Percentiles rank a stretch among this genome's conserved stretches.
These are phyloP conservation scores for Hyla sarda DNA, from an alignment of 2,113 vertebrate species.

Conservation along the genomic window DNA sequence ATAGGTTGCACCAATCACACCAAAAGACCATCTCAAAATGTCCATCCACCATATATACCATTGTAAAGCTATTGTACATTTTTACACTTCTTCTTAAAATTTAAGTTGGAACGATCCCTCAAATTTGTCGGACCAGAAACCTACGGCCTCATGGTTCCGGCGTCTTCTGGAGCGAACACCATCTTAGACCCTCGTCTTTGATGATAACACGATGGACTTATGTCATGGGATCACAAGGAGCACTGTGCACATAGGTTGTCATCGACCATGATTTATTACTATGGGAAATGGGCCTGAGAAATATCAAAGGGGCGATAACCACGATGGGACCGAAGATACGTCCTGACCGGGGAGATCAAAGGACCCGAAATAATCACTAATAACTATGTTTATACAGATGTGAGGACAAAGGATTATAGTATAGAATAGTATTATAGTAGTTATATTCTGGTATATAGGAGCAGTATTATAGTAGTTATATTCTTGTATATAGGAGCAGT, in stretches of 20 bases:
- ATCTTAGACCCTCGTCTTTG: neutral
- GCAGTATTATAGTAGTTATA: neutral
- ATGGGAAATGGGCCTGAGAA: constrained; percentile 25
- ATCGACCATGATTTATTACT: constrained; percentile 31
- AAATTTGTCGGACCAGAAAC: neutral
- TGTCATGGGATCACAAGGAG: constrained; percentile 15
- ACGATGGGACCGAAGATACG: neutral
- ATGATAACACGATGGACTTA: constrained; percentile 23
- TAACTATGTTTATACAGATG: constrained; percentile 49
- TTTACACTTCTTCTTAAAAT: neutral
- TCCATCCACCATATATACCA: neutral
- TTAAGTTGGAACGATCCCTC: neutral
- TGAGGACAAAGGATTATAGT: too few relatives aligned
- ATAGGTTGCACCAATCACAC: neutral
- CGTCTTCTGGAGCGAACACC: neutral
- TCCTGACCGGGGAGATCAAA: constrained; percentile 19
- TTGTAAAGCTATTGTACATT: neutral
- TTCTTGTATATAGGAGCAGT: neutral
- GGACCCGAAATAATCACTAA: neutral
- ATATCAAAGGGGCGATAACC: constrained; percentile 27
- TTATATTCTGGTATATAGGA: neutral
- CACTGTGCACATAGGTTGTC: neutral
- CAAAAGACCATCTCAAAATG: neutral
- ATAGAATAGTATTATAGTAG: too few relatives aligned
- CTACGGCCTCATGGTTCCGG: neutral